phyloP scores from a whole-genome alignment of 2,888 invertebrate species.

The Clitarchus hookeri region DNA sequence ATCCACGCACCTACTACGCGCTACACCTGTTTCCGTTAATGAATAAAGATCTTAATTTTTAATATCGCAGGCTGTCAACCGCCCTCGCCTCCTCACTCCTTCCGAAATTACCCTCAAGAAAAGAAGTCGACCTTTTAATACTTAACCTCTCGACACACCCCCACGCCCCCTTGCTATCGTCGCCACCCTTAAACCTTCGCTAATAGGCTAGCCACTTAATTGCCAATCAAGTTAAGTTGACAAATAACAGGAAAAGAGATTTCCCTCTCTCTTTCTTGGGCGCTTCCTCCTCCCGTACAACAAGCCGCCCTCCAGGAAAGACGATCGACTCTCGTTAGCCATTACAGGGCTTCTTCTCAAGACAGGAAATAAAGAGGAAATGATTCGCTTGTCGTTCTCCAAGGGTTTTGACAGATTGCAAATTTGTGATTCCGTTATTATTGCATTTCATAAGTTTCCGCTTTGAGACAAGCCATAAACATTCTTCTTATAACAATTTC shows the following conservation, averaged over 20 bases:
- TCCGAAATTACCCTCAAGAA: background rate
- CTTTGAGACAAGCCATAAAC: background rate
- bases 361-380: constrained; percentile 8
- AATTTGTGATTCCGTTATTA: background rate
- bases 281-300: background rate
- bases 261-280: background rate
- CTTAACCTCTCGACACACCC: constrained; percentile 8
- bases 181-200: constrained; percentile 11
- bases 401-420: background rate
- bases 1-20: background rate
- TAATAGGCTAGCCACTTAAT: constrained; percentile 28
- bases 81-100: background rate
- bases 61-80: constrained; percentile 19
- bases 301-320: background rate
- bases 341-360: background rate
- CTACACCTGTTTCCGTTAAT: constrained; percentile 18
- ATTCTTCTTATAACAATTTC: background rate
- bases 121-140: constrained; percentile 15
- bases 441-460: background rate
- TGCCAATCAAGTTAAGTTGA: constrained; percentile 28
- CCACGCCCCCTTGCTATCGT: background rate
- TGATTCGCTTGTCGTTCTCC: background rate
- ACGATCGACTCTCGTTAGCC: background rate
- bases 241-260: constrained; percentile 23
- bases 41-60: constrained; percentile 23